Percentiles rank a stretch among this genome's conserved stretches.
phyloP scores from a whole-genome alignment of 1,140 invertebrate genomes.

The Planococcus citri region DNA sequence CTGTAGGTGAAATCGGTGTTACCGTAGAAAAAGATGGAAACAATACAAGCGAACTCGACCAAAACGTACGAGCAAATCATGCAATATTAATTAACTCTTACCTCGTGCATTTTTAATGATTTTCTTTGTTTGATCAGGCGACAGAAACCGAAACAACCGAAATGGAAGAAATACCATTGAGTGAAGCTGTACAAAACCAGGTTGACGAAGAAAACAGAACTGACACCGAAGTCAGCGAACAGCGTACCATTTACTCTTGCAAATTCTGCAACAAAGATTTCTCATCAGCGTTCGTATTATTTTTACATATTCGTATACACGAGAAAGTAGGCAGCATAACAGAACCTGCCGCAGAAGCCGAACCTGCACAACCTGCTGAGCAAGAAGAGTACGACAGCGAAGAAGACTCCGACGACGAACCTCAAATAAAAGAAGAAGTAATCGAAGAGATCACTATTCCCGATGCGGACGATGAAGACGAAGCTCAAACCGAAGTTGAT shows the following conservation, averaged over 20 bases:
- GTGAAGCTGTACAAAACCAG: background rate
- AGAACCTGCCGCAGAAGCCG: background rate
- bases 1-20: background rate
- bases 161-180: background rate
- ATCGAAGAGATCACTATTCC: background rate
- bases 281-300: background rate
- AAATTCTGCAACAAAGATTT: slow-evolving; percentile 9
- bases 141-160: no score
- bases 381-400: background rate
- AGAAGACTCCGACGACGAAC: background rate
- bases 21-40: no score
- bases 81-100: no score
- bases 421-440: background rate
- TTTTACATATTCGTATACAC: background rate
- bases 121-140: no score
- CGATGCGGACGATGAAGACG: background rate
- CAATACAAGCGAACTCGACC: no score
- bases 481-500: no score
- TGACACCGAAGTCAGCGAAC: background rate
- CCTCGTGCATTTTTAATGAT: no score
- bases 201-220: background rate
- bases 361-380: background rate
- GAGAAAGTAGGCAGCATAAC: background rate
- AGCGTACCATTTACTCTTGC: background rate
- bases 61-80: no score